Evolutionary conservation across 2,113 vertebrate genomes (phyloP), one percentile per base, ranked within the genome.

Genomic region (Nanorana parkeri): DNA sequence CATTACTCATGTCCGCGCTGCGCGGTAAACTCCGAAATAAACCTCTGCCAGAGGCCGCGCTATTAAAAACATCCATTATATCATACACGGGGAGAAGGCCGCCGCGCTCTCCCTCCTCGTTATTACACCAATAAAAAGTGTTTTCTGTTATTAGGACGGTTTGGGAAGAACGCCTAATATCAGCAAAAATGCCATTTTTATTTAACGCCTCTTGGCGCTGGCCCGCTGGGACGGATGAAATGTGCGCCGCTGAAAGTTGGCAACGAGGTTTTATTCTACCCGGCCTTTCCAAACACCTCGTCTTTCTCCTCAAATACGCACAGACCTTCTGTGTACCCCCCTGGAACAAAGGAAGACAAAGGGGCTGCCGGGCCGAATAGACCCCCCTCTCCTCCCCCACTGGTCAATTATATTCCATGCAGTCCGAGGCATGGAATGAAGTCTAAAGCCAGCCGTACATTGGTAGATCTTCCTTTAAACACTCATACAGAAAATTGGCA

Each of bases 51-150:
- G 87, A 73, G 61, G 56, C 56, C 83, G 66, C 0, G 5, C 86
- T 87, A 85, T 89, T 88, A 89, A 90, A 85, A 67, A 83, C 84
- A 88, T 90, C 85, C 86, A 88, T 87, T 88, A 88, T 86, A 83
- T 86, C 88, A 87, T 87, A 36, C 85, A 83, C 68, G 68, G 85
- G 81, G 84, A 89, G 88, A 84, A 87, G 24, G 19, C 51, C 28
- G 86, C 84, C 75, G 68, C 81, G 83, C 26, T 69, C 55, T 84
- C 84, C 82, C 85, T 80, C 74, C 16, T 87, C 74, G 75, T 84
- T 86, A 91, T 89, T 86, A 89, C 82, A 82, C 86, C 56, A 80
- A 85, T 66, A 67, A 84, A 88, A 84, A 69, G 67, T 23, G 68
- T 87, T 84, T 83, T 85, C 58, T 71, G 52, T 84, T 85, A 84